These are phyloP conservation scores for Passer domesticus DNA, from an alignment of 2,113 vertebrate species.

Conservation along the genomic window DNA sequence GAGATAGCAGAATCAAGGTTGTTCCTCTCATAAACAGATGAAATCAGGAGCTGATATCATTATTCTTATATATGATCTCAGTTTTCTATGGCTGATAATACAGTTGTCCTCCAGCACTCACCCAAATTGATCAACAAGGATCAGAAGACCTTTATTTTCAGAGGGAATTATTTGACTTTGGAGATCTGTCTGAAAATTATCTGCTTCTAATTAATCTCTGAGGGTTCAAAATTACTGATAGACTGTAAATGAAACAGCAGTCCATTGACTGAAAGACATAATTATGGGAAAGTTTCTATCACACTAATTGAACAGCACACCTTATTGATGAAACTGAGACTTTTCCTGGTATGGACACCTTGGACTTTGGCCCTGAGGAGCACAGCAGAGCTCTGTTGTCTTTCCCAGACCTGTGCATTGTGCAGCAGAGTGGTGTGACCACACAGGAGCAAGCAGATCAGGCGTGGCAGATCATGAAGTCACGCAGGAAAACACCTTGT, in stretches of 20 bases:
- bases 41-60: background rate
- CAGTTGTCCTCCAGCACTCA: background rate
- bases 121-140: background rate
- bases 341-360: background rate
- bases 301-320: fast-evolving
- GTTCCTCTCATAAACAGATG: background rate
- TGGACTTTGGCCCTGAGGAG: background rate
- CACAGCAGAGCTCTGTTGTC: background rate
- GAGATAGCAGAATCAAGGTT: background rate
- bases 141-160: background rate
- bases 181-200: background rate
- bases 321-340: background rate
- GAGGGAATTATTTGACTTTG: background rate
- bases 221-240: background rate
- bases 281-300: background rate
- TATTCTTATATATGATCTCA: background rate
- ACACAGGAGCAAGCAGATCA: background rate
- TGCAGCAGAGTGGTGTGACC: background rate
- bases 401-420: background rate
- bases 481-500: background rate
- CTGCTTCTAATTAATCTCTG: background rate
- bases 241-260: background rate
- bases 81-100: background rate
- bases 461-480: background rate
- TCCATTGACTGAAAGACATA: background rate